Base-by-base conservation (phyloP, 1,140 invertebrate species). In the Pseudachorutes palmiensis region DNA sequence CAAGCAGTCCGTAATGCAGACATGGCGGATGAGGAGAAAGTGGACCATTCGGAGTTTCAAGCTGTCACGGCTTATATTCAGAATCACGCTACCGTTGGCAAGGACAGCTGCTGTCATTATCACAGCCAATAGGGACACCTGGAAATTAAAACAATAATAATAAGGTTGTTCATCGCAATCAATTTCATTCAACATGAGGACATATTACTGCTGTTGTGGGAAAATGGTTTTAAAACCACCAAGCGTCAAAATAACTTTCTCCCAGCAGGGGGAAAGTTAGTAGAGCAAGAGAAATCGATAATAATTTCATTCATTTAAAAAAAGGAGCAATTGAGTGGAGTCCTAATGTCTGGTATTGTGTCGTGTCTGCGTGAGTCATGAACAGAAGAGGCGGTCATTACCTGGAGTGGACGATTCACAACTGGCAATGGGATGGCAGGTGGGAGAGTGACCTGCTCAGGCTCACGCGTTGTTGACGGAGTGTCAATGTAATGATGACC, bases 21-120 rank as follows among this genome's bases (percentile, higher is more conserved):
- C 72, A 65, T 77, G 74, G 45, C 77, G 74, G 28, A 77, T 76
- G 31, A 77, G 75, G 2, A 76, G 71, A 59, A 77, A 77, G 64
- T 77, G 75, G 26, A 75, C 74, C 65, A 76, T 76, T 31, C 72
- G 67, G 33, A 76, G 63, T 65, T 77, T 77, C 29, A 77, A 70
- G 48, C 73, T 74, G 65, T 75, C 75, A 30, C 69, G 69, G 26
- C 72, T 71, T 48, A 77, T 76, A 63, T 77, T 77, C 22, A 62
- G 49, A 45, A 77, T 75, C 65, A 77, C 72, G 57, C 70, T 69
- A 2, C 72, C 67, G 64, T 77, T 77, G 24, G 70, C 68, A 5
- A 73, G 33, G 9, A 77, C 64, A 12, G 76, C 72, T 41, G 70
- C 57, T 1, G 64, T 62, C 61, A 76, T 67, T 63, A 76, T 76